Percentiles rank a stretch among this genome's conserved stretches.
phyloP scores from a whole-genome alignment of 2,797 vertebrate genomes.

The Thripadectes ignobilis region DNA sequence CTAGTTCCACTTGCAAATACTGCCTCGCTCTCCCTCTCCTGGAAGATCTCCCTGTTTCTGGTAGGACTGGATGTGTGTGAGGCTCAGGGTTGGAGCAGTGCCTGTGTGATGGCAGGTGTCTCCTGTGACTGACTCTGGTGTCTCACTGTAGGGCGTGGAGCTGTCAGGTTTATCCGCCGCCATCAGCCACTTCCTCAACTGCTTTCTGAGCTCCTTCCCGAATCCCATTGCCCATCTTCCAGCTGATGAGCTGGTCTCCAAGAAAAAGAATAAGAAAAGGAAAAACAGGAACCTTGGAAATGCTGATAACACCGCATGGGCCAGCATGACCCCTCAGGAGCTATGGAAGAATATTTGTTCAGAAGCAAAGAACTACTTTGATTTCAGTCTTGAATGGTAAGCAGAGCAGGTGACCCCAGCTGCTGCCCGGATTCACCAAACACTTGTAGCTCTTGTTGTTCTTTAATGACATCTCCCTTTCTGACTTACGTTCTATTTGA shows the following conservation, averaged over 20 bases:
- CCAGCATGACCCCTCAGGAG: constrained; percentile 91
- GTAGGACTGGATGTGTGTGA: background rate
- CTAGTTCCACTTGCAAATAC: background rate
- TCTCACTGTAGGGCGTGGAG: constrained; percentile 87
- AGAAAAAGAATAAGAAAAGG: constrained; percentile 92
- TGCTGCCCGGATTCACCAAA: background rate
- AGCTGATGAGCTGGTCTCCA: constrained; percentile 92
- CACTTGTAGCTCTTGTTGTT: background rate
- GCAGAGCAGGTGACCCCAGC: background rate
- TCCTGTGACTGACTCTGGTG: background rate
- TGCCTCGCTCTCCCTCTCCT: background rate
- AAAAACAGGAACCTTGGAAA: constrained; percentile 90
- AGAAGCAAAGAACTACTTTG: constrained; percentile 91
- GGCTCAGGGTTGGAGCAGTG: background rate
- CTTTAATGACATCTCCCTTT: background rate
- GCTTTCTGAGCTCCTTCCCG: constrained; percentile 95
- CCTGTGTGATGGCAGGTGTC: background rate
- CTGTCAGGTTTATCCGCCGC: constrained; percentile 94
- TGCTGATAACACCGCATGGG: constrained; percentile 94
- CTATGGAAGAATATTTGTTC: constrained; percentile 94
- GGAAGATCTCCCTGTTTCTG: background rate
- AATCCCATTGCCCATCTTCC: constrained; percentile 95
- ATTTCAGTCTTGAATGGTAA: constrained; percentile 90
- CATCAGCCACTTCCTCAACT: constrained; percentile 98
- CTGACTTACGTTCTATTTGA: background rate